Base-by-base conservation (phyloP, 92 coral and sea anemone genomes). In the Palythoa grandiflora region DNA sequence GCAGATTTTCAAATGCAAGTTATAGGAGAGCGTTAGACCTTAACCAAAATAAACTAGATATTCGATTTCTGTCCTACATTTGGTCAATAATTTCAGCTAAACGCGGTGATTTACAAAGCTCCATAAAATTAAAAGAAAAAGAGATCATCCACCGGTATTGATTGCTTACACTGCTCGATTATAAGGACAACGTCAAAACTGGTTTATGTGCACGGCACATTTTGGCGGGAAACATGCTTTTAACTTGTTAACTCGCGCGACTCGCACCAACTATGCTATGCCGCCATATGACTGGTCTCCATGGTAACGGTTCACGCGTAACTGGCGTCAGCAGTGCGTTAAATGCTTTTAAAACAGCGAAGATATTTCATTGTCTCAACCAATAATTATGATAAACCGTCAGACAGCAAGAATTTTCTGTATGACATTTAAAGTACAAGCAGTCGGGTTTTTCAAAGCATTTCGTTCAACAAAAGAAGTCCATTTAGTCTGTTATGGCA, bases 381-480 rank as follows among this genome's bases (percentile, higher is more conserved):
- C 38, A 59, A 52, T 17, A 59, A 79, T 61, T 61, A 40, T 61
- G 55, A 60, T 80, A 63, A 80, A 61, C 73, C 14, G 85, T 39
- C 74, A 81, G 75, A 48, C 75, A 68, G 86, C 59, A 44, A 20
- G 60, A 19, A 38, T 47, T 65, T 66, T 48, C 75, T 81, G 75
- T 47, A 81, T 81, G 52, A 65, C 74, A 48, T 81, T 66, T 81
- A 71, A 74, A 15, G 61, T 68, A 81, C 40, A 81, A 81, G 66
- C 75, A 65, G 85, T 80, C 85, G 85, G 60, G 13, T 14, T 47
- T 39, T 81, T 81, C 75, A 65, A 81, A 65, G 86, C 86, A 81
- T 81, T 81, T 81, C 47, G 60, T 7, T 15, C 6, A 44, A 66
- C 86, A 81, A 81, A 81, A 66, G 86, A 35, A 21, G 47, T 81